Percentiles rank a stretch among this genome's conserved stretches.
Conservation (phyloP, 2,113 vertebrate species). For the Ibidorhyncha struthersii region DNA sequence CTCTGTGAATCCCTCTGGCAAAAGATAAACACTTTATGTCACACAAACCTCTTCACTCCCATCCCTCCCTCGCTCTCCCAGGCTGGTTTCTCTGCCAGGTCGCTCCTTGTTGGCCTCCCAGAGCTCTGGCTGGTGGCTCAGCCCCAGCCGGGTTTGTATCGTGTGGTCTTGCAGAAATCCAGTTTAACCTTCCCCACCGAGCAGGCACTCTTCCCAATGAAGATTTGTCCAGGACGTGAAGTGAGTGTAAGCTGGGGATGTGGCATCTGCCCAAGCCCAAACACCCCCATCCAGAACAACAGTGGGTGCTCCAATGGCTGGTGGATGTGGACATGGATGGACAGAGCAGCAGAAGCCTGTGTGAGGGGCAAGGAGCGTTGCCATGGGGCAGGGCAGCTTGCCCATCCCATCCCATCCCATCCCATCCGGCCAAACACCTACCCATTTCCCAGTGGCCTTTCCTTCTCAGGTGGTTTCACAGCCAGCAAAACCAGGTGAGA, state of each 20-base stretch:
- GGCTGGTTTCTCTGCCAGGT: not conserved
- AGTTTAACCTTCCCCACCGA: not conserved
- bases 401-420: not conserved
- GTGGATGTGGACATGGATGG: not conserved
- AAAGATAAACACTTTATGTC: accelerated
- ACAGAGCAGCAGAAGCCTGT: not conserved
- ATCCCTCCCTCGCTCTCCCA: accelerated
- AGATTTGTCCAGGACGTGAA: accelerated
- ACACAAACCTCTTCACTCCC: not conserved
- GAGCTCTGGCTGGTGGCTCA: not conserved
- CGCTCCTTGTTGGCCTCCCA: not conserved
- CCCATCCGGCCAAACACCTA: not conserved
- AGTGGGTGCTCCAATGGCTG: accelerated
- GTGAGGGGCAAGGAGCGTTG: accelerated
- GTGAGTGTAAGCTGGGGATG: not conserved
- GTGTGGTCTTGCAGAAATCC: accelerated
- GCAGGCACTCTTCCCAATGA: accelerated
- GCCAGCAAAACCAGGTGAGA: not conserved
- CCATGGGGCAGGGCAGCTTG: not conserved
- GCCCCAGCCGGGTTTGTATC: not conserved
- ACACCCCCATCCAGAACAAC: not conserved
- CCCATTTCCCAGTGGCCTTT: not conserved
- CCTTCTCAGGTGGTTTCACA: not conserved
- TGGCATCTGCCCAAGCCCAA: not conserved
- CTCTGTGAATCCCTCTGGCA: not conserved